Percentiles rank a stretch among this genome's conserved stretches.
Conservation (phyloP, 1,140 invertebrate genomes). For the Zaprionus nigranus region DNA sequence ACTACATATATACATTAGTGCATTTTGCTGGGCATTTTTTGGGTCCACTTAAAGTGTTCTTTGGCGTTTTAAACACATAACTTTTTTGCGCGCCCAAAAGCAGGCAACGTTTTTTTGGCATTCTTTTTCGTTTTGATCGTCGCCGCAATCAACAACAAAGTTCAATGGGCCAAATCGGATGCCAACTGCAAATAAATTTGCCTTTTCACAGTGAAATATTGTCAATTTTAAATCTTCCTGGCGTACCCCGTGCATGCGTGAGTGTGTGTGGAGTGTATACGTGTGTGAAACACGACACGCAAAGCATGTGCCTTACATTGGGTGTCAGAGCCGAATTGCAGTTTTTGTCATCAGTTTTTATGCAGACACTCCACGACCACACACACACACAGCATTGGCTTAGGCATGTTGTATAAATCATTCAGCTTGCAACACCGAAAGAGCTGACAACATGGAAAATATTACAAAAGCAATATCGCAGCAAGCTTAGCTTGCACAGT, state of each 20-base stretch:
- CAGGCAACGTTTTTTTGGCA: slow-evolving; percentile 30
- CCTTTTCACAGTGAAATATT: slow-evolving; percentile 73
- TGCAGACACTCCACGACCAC: slow-evolving; percentile 4
- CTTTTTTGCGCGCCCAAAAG: slow-evolving; percentile 24
- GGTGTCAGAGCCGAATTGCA: slow-evolving; percentile 26
- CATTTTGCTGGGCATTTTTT: neutral
- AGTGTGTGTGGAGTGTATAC: slow-evolving; percentile 12
- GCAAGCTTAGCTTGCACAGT: no score
- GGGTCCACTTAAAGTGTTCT: slow-evolving; percentile 45
- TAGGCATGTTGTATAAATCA: slow-evolving; percentile 47
- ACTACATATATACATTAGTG: neutral
- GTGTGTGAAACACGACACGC: neutral
- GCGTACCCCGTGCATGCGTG: neutral
- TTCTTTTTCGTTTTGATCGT: slow-evolving; percentile 26
- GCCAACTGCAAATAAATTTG: slow-evolving; percentile 75
- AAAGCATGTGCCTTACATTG: slow-evolving; percentile 18
- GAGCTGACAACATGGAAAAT: slow-evolving; percentile 26
- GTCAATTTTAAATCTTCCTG: slow-evolving; percentile 63
- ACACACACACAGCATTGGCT: slow-evolving; percentile 33
- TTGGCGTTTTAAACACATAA: slow-evolving; percentile 32
- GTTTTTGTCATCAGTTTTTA: slow-evolving; percentile 28
- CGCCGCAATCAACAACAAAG: slow-evolving; percentile 71
- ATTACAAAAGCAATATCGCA: slow-evolving; percentile 23
- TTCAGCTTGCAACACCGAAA: slow-evolving; percentile 36
- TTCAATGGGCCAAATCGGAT: slow-evolving; percentile 73